phyloP scores from a whole-genome alignment of 2,797 vertebrate species.

The Hyperoplus lanceolatus region DNA sequence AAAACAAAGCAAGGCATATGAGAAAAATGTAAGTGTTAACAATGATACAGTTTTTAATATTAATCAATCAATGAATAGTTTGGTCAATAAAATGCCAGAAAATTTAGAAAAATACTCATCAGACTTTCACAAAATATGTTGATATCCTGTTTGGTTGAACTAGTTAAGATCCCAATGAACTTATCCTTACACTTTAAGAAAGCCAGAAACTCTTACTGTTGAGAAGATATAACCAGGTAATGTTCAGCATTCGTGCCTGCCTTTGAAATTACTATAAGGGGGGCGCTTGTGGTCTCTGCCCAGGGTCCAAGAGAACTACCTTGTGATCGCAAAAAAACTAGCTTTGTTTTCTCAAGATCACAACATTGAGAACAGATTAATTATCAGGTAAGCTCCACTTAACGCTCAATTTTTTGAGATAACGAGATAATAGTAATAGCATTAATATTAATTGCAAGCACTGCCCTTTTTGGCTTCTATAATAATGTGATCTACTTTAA shows the following conservation, averaged over 20 bases:
- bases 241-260: background rate
- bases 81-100: background rate
- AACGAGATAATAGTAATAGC: no score
- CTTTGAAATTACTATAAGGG: no score
- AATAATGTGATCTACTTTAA: conserved; percentile 22
- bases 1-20: background rate
- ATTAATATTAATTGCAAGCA: background rate
- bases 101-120: background rate
- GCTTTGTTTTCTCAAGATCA: background rate
- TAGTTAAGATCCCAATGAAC: background rate
- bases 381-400: no score
- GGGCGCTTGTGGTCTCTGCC: no score
- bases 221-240: background rate
- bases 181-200: background rate
- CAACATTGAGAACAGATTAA: no score
- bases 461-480: background rate
- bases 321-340: background rate
- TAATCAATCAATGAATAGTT: background rate
- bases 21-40: background rate
- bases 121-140: background rate
- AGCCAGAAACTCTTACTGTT: background rate
- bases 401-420: no score
- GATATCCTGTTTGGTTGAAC: background rate
- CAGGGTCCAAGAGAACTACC: no score
- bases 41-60: background rate